Conservation (phyloP, 2,113 vertebrate species). For the Egretta garzetta region DNA sequence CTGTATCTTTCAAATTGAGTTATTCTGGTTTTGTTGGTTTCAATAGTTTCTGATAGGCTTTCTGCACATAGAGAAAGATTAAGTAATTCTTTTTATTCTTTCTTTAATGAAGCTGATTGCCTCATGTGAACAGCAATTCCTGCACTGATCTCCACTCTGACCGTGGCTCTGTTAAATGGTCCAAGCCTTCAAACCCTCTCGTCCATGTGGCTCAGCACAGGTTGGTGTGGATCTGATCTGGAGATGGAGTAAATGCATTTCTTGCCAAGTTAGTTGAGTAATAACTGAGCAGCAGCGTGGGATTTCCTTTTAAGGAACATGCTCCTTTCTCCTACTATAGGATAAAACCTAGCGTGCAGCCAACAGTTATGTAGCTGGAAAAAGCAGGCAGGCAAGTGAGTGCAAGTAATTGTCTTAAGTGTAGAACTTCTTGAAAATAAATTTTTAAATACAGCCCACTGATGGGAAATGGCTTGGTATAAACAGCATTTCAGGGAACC, state of each 20-base stretch:
- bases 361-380: background rate
- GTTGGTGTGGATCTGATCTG: background rate
- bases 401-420: background rate
- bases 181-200: background rate
- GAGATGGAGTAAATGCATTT: background rate
- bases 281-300: background rate
- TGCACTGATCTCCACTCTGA: background rate
- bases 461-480: background rate
- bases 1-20: background rate
- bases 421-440: background rate
- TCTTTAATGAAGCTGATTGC: background rate
- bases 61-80: background rate
- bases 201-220: background rate
- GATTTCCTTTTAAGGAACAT: conserved; percentile 31
- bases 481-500: background rate
- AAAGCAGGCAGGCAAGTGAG: background rate
- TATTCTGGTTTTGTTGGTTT: background rate
- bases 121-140: background rate
- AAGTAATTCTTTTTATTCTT: background rate
- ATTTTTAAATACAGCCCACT: background rate
- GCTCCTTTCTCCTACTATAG: background rate
- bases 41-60: background rate
- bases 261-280: conserved; percentile 32
- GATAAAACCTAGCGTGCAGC: background rate
- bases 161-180: background rate